phyloP scores from a whole-genome alignment of 2,113 vertebrate genomes.

The Cynocephalus volans region DNA sequence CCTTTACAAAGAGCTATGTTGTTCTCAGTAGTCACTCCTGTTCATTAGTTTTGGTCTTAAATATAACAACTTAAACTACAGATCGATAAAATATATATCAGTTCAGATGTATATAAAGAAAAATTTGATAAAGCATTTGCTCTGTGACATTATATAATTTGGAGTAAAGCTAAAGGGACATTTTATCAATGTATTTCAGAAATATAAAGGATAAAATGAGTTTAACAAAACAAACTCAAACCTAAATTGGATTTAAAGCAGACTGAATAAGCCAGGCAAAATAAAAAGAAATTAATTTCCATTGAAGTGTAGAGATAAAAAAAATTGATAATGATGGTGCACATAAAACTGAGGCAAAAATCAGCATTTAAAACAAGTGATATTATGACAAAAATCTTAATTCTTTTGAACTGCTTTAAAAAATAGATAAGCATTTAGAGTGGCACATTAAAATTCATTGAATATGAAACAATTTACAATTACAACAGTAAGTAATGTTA shows the following conservation, averaged over 20 bases:
- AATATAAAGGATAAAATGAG: not conserved
- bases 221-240: not conserved
- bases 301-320: not conserved
- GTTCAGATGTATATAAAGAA: not conserved
- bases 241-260: not conserved
- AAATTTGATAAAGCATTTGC: not conserved
- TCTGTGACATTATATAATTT: not conserved
- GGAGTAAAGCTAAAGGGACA: not conserved
- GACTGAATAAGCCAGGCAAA: not conserved
- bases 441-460: constrained; percentile 13
- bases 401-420: not conserved
- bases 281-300: not conserved
- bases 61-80: not conserved
- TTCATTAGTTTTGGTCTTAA: not conserved
- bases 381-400: constrained; percentile 22
- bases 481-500: not conserved
- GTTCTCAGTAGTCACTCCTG: not conserved
- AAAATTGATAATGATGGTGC: not conserved
- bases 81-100: not conserved
- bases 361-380: not conserved
- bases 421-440: not conserved
- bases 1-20: not conserved
- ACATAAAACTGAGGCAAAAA: constrained; percentile 15
- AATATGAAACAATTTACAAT: not conserved
- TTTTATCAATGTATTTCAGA: not conserved